Evolutionary conservation across 1,140 invertebrate species (phyloP).

Genomic region (Tetranychus urticae): DNA sequence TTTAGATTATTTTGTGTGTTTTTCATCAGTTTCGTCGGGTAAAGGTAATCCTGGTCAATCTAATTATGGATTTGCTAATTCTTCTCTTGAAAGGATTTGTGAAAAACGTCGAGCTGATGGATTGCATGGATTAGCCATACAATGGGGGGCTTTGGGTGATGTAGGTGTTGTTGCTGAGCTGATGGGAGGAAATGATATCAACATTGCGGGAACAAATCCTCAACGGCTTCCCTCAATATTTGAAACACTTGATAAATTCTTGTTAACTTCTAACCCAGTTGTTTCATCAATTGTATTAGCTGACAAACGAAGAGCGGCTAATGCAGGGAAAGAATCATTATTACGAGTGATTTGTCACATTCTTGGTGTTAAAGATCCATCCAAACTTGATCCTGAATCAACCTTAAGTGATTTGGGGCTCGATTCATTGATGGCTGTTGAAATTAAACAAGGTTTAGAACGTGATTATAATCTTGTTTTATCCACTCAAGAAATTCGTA

Average conservation of each 20-base stretch:
- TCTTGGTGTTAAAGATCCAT: conserved; percentile 67
- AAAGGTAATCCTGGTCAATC: conserved; percentile 79
- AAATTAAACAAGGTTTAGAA: conserved; percentile 40
- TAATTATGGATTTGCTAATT: conserved; percentile 89
- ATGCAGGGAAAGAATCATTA: conserved; percentile 2
- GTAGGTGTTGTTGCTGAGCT: conserved; percentile 70
- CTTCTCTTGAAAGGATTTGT: conserved; percentile 64
- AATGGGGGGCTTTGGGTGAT: conserved; percentile 93
- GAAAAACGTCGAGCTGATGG: conserved; percentile 29
- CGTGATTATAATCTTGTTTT: conserved; percentile 2
- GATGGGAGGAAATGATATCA: conserved; percentile 62
- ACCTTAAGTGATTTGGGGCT: conserved; percentile 74
- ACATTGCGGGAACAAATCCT: conserved; percentile 71
- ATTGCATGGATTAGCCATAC: conserved; percentile 52
- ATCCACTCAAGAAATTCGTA: conserved; percentile 2
- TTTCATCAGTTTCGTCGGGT: conserved; percentile 81
- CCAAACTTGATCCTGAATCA: conserved; percentile 42
- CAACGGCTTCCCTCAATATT: conserved; percentile 75
- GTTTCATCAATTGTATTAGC: conserved; percentile 1
- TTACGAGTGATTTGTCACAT: conserved; percentile 3
- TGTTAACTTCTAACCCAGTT: conserved; percentile 27
- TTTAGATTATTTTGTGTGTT: conserved; percentile 71
- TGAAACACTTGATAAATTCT: conserved; percentile 54
- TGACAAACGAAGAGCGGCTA: conserved; percentile 6
- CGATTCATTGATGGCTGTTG: conserved; percentile 88